Base-by-base conservation (phyloP, 2,888 invertebrate species). In the Eupsilia transversa region DNA sequence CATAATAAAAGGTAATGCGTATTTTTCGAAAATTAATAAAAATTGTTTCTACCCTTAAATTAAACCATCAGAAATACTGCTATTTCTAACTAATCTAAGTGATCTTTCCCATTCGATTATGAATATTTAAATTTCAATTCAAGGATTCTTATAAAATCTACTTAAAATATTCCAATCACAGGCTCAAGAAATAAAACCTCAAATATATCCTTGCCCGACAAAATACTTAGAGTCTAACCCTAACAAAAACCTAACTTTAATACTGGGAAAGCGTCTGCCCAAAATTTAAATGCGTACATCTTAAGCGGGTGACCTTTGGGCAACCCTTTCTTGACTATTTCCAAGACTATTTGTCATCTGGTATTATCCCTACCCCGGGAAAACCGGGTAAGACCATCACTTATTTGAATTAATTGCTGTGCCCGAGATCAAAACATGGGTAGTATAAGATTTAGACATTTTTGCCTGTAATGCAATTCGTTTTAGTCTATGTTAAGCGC, bases 261-360 rank as follows among this genome's bases (percentile, higher is more conserved):
- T 80, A 64, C 69, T n/a, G n/a, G 6, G n/a, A 63, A 54, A 71
- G 27, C 76, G 5, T 67, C 72, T 41, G 33, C n/a, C 84, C 46
- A 20, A 72, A 88, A 89, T 90, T 89, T 88, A 85, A 80, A 77
- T 74, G 49, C 86, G 77, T 46, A 85, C 86, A 70, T 87, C 88
- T 89, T 87, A 88, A 87, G 87, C 84, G 76, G 27, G 49, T 80
- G 82, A 87, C 89, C 86, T 84, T 64, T 65, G 56, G 52, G 64
- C 75, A 82, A 80, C 77, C 87, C 75, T 85, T 87, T 75, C 86
- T 81, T 87, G 87, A 88, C 88, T 88, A 88, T 89, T 88, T 83
- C 80, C 83, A 77, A 83, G 88, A 84, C 92, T 82, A 92, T 92
- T 92, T 92, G 91, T 92, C 92, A 91, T 89, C 79, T 79, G 87